A percentile compares a stretch with the other conserved stretches of the same genome.
Evolutionary conservation across 1,140 invertebrate species (phyloP).

Genomic region (Cecropterus lyciades): DNA sequence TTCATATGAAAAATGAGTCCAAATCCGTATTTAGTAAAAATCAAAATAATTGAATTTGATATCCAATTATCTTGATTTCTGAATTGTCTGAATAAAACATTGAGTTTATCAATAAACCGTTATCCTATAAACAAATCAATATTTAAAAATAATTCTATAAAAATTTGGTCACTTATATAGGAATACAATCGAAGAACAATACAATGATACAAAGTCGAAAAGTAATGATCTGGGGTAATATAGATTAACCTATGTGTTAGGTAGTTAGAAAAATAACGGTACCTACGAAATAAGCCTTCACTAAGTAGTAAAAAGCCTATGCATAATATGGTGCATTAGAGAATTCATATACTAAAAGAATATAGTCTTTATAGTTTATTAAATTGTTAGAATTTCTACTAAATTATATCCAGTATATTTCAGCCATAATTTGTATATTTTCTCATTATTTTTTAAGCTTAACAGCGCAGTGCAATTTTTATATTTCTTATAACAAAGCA

Average conservation of each 20-base stretch:
- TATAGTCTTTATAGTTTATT: slow-evolving; percentile 57
- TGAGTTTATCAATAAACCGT: no score
- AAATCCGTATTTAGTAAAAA: no score
- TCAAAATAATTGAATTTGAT: no score
- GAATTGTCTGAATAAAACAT: no score
- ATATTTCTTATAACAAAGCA: slow-evolving; percentile 24
- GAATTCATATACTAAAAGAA: slow-evolving; percentile 44
- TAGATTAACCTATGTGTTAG: slow-evolving; percentile 15
- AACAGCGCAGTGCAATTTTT: slow-evolving; percentile 57
- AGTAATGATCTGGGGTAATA: slow-evolving; percentile 4
- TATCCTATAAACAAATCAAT: no score
- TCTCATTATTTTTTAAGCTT: slow-evolving; percentile 42
- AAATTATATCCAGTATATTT: slow-evolving; percentile 50
- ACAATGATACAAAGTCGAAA: slow-evolving; percentile 8
- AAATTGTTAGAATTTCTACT: slow-evolving; percentile 56
- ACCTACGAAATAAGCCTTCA: slow-evolving; percentile 73
- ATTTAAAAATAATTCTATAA: background rate
- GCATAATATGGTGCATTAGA: slow-evolving; percentile 66
- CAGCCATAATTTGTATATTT: slow-evolving; percentile 42
- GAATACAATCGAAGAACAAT: no score
- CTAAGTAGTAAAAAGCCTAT: slow-evolving; percentile 66
- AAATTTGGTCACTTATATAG: background rate
- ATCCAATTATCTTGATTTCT: no score
- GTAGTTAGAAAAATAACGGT: slow-evolving; percentile 54
- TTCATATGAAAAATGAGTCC: no score